Evolutionary conservation across 2,797 vertebrate genomes (phyloP), one percentile per base, ranked within the genome.

Genomic region (Pogoniulus pusillus): DNA sequence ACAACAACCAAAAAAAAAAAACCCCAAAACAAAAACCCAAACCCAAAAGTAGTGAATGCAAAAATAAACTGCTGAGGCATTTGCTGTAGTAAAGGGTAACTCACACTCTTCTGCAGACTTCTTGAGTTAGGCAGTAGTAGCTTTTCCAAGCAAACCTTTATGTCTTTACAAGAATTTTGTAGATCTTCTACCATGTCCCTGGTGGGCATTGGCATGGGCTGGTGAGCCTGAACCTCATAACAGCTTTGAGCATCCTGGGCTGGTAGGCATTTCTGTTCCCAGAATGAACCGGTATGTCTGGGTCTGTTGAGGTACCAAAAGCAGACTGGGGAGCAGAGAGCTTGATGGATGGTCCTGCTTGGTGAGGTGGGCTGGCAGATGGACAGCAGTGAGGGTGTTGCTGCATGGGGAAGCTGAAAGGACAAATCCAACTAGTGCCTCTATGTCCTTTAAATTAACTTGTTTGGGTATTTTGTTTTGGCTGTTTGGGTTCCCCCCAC

Each of bases 21-120:
- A 49, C 43, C 43, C 43, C 35, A 39, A 39, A 47, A 47, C 45
- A 55, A 39, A 66, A n/a, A 13, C 63, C 53, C 54, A 53, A 55
- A 30, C 32, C 39, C 63, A 34, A 30, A 22, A 1, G 14, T 27
- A 76, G 69, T 29, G 24, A 82, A 77, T 43, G 30, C 32, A 91
- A 88, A 91, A 93, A 63, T 45, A 63, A 87, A 55, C n/a, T 84
- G 11, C 49, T 20, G 45, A 71, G 55, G 45, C 23, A 63, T 8
- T 81, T 45, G 35, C 49, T 76, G 58, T 82, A 86, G 81, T 92
- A 77, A 89, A 85, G 64, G 68, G 47, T 62, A 93, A 73, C 51
- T 95, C 29, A 0, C 0, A 3, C 26, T 85, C 57, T 83, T n/a
- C 43, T 60, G 55, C 53, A 72, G 16, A 35, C 20, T 77, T 53